Conservation (phyloP, 2,797 vertebrate genomes). For the Schizothorax lantsangensis region DNA sequence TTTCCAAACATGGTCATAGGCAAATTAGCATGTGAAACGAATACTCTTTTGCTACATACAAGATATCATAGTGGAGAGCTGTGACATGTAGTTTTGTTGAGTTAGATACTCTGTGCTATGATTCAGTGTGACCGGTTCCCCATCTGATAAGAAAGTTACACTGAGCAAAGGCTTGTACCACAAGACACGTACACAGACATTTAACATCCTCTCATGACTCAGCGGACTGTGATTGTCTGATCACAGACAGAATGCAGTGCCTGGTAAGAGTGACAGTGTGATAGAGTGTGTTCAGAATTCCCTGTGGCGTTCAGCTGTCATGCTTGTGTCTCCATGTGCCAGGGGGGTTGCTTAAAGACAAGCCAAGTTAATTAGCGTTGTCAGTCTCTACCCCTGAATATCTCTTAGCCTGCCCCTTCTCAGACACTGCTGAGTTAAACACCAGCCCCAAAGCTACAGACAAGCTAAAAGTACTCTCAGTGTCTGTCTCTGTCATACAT, state of each 20-base stretch:
- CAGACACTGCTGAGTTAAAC: conserved; percentile 48
- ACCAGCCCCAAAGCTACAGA: conserved; percentile 22
- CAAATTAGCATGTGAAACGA: background rate
- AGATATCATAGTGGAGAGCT: background rate
- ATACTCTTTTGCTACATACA: background rate
- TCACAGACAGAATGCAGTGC: conserved; percentile 35
- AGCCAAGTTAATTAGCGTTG: conserved; percentile 56
- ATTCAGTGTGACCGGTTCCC: conserved; percentile 5
- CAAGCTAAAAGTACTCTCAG: conserved; percentile 31
- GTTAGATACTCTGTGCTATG: background rate
- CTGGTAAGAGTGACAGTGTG: conserved; percentile 28
- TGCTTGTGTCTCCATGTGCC: conserved; percentile 43
- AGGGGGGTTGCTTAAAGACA: conserved; percentile 46
- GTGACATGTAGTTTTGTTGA: background rate
- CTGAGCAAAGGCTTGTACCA: conserved; percentile 20
- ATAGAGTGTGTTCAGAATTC: conserved; percentile 36
- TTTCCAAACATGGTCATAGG: background rate
- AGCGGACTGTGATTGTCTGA: conserved; percentile 37
- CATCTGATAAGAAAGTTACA: conserved; percentile 15
- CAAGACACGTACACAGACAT: conserved; percentile 23
- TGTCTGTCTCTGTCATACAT: background rate
- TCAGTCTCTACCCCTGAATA: conserved; percentile 42
- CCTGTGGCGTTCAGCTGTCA: conserved; percentile 35
- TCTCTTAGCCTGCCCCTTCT: conserved; percentile 37
- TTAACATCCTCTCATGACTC: conserved; percentile 31